Base-by-base conservation (phyloP, 92 coral and sea anemone species). In the Pocillopora meandrina region DNA sequence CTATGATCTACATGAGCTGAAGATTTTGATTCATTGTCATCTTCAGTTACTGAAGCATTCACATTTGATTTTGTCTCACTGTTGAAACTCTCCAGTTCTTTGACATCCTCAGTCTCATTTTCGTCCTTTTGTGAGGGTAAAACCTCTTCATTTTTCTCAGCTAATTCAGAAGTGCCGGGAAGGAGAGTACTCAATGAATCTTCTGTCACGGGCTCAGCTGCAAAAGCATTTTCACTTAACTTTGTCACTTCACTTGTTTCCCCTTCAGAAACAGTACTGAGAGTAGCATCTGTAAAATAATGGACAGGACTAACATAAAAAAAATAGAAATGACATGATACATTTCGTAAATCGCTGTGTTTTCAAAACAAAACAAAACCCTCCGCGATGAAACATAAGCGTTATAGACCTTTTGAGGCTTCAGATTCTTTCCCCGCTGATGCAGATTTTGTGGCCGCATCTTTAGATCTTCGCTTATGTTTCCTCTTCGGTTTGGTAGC, bases 401-500 rank as follows among this genome's bases (percentile, higher is more conserved):
- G 20, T 49, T 16, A 59, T 75, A 14, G 65, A 84, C 88, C 71
- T 75, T 71, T 75, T 19, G 63, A 35, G 68, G 63, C 80, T 65
- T 69, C 68, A 10, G 23, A 42, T 23, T 23, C 58, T 81, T 71
- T 80, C 21, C 56, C n/a, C 61, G 15, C 64, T 21, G 80, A 85
- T 35, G 79, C 31, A 69, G 83, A 23, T 81, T 72, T 21, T 16
- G 86, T 59, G 18, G 69, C 61, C 16, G 65, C 62, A 71, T 85
- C 88, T 81, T 94, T 97, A 75, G 86, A 58, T 89, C 94, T 94
- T 81, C 87, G 94, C 71, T 89, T 90, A 80, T 87, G 95, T 68
- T 97, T 97, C 75, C 89, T 92, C 86, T 86, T 91, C 20, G 98
- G 95, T 81, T 91, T 95, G 23, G 90, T 97, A 26, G 98, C 99